Evolutionary conservation across 2,797 vertebrate genomes (phyloP).

Genomic region (Sebastes hubbsi): DNA sequence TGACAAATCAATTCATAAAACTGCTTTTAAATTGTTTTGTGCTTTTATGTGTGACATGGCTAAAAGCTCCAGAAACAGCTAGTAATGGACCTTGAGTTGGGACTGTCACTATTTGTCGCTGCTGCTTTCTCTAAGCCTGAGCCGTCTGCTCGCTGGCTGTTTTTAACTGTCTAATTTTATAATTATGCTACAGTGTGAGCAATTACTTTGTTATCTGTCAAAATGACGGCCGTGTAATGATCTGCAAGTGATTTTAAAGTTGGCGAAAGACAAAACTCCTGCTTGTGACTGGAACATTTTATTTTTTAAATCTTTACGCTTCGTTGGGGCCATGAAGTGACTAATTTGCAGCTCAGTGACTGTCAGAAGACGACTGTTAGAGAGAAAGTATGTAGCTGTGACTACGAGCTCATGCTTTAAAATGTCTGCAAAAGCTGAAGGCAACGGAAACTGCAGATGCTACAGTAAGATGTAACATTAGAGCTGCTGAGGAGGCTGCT

Average conservation of each 20-base stretch:
- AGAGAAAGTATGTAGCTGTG: background rate
- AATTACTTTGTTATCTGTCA: background rate
- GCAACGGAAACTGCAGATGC: constrained; percentile 37
- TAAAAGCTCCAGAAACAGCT: background rate
- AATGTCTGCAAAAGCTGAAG: constrained; percentile 48
- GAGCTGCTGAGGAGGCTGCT: background rate
- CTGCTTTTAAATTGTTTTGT: no score
- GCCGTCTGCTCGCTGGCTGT: background rate
- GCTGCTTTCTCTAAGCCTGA: background rate
- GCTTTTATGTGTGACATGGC: no score
- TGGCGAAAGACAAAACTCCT: background rate
- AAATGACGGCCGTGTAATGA: background rate
- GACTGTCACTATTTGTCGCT: background rate
- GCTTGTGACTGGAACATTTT: background rate
- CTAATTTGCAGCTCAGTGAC: background rate
- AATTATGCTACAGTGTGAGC: background rate
- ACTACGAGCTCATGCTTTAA: background rate
- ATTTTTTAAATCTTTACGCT: background rate
- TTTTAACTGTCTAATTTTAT: background rate
- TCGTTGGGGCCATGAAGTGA: background rate
- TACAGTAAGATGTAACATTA: background rate
- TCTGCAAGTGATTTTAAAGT: background rate
- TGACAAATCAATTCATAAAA: no score
- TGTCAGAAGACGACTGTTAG: background rate
- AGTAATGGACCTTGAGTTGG: background rate